Conservation (phyloP, 2,113 vertebrate species). For the Tragelaphus scriptus region DNA sequence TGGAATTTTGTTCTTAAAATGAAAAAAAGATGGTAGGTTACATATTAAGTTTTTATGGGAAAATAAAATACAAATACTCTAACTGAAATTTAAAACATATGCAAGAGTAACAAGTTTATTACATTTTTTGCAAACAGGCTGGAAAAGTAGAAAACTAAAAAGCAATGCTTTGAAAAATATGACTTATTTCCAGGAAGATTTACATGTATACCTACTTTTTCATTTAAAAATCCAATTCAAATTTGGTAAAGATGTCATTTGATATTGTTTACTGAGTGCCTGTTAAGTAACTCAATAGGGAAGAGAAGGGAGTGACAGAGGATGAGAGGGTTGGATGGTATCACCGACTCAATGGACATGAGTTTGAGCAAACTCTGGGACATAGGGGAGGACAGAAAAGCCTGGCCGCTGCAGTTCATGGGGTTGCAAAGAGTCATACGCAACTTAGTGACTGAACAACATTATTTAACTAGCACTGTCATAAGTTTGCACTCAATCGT, state of each 20-base stretch:
- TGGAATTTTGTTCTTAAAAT: background rate
- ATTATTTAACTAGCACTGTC: background rate
- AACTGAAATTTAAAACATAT: background rate
- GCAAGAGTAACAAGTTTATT: background rate
- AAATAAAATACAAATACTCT: background rate
- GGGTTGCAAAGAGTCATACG: background rate
- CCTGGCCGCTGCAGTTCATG: background rate
- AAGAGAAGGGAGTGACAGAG: background rate
- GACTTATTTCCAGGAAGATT: background rate
- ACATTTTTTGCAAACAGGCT: background rate
- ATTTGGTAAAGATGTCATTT: background rate
- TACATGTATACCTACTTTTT: background rate
- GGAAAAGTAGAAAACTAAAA: background rate
- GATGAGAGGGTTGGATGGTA: background rate
- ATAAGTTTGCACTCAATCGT: background rate
- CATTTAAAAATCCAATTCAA: background rate
- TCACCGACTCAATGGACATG: background rate
- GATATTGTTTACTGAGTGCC: background rate
- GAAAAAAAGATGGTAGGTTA: background rate
- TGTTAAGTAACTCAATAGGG: background rate
- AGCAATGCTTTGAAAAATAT: background rate
- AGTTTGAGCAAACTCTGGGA: background rate
- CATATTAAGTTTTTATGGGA: background rate
- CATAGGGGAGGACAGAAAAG: background rate
- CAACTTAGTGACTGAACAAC: background rate